Conservation (phyloP, 2,888 invertebrate species). For the Willowsia nigromaculata region DNA sequence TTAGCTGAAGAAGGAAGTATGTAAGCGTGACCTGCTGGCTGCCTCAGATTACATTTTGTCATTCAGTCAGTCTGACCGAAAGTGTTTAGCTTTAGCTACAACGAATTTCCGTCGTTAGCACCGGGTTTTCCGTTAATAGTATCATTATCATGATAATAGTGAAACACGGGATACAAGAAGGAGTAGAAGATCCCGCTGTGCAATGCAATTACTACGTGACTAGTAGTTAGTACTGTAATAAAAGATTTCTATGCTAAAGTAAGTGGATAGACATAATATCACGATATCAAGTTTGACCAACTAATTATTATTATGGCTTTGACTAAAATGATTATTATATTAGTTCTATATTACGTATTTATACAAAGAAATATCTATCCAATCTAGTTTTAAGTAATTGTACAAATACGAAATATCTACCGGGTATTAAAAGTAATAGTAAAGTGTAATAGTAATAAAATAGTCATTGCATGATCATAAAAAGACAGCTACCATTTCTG, state of each 20-base stretch:
- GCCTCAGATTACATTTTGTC: conserved; percentile 13
- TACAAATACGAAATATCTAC: conserved; percentile 43
- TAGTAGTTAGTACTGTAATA: conserved; percentile 63
- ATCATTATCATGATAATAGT: not conserved
- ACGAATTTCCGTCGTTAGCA: not conserved
- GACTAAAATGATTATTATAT: conserved; percentile 51
- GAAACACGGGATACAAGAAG: conserved; percentile 25
- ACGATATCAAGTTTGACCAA: conserved; percentile 56
- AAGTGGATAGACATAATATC: conserved; percentile 7
- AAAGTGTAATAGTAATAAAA: not conserved
- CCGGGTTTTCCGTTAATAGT: conserved; percentile 9
- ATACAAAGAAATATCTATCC: not conserved
- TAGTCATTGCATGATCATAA: conserved; percentile 58
- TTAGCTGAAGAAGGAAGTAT: not conserved
- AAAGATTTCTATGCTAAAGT: conserved; percentile 51
- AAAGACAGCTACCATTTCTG: conserved; percentile 48
- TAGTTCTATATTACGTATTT: conserved; percentile 13
- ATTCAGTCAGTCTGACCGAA: not conserved
- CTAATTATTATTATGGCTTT: conserved; percentile 54
- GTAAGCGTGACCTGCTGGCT: not conserved
- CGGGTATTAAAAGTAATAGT: not conserved
- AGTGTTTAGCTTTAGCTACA: not conserved
- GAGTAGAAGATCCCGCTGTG: conserved; percentile 65
- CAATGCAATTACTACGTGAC: conserved; percentile 71
- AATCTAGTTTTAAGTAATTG: conserved; percentile 20